phyloP scores from a whole-genome alignment of 2,888 invertebrate genomes.

The Nomada hirtipes region DNA sequence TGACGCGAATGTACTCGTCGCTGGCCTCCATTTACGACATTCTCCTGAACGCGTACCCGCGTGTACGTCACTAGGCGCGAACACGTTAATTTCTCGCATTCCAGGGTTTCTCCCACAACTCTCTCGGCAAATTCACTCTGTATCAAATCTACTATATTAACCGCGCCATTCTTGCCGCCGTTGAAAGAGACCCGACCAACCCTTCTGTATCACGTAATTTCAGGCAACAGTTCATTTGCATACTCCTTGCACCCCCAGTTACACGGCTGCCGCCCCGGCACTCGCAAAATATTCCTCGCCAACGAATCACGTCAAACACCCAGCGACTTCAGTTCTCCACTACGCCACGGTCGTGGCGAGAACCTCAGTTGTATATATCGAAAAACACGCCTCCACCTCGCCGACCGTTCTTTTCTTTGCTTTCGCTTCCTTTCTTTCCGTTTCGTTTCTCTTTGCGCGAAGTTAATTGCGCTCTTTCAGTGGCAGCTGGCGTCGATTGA shows the following conservation, averaged over 20 bases:
- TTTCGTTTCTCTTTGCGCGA: not conserved
- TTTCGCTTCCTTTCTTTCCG: not conserved
- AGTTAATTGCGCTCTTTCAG: conserved; percentile 58
- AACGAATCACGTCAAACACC: conserved; percentile 13
- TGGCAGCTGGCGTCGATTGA: conserved; percentile 35
- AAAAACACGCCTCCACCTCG: not conserved
- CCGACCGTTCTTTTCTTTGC: no score
- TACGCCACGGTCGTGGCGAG: not conserved
- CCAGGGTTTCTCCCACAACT: not conserved
- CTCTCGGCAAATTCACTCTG: no score
- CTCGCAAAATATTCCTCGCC: not conserved
- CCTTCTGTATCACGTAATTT: not conserved
- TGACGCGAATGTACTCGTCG: no score
- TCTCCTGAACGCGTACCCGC: no score
- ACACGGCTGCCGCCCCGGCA: not conserved
- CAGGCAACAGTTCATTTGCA: conserved; percentile 15
- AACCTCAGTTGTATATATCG: not conserved
- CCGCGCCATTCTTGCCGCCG: not conserved
- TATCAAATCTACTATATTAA: not conserved
- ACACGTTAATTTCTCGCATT: no score
- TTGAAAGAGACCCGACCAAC: not conserved
- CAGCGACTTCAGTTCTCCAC: not conserved
- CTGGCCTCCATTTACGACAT: no score
- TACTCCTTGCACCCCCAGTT: not conserved
- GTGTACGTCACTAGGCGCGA: no score